Percentiles rank a stretch among this genome's conserved stretches.
Conservation (phyloP, 1,140 invertebrate species). For the Heliothis virescens region DNA sequence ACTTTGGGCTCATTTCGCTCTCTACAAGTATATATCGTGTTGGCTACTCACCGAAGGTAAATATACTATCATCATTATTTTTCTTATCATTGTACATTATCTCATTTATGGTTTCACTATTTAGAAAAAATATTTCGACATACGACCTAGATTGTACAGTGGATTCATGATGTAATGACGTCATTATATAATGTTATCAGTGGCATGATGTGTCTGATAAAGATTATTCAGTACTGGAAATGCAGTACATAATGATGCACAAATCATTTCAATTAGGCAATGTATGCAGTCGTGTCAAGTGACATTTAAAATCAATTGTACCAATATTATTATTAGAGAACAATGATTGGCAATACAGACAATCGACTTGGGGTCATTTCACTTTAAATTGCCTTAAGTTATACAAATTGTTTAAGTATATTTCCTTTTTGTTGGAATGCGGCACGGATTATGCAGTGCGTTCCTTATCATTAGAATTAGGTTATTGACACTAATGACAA, state of each 20-base stretch:
- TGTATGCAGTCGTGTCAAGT: background rate
- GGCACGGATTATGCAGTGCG: background rate
- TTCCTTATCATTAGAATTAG: background rate
- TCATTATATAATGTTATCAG: background rate
- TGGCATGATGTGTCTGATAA: background rate
- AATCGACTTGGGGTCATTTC: constrained; percentile 21
- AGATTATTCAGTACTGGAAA: background rate
- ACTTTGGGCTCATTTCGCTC: constrained; percentile 93
- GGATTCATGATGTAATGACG: background rate
- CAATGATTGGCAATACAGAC: background rate
- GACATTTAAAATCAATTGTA: constrained; percentile 6
- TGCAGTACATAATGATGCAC: background rate
- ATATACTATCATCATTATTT: constrained; percentile 4
- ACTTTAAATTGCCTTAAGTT: constrained; percentile 21
- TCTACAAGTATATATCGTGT: constrained; percentile 97
- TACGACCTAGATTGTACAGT: constrained; percentile 1
- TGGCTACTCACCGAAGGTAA: constrained; percentile 96
- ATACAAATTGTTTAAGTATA: background rate
- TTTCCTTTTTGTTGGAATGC: constrained; percentile 9
- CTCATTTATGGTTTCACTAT: background rate
- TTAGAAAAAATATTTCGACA: constrained; percentile 30
- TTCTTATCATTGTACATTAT: constrained; percentile 5
- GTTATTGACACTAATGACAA: background rate
- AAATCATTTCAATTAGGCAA: too few species aligned
- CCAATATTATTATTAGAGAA: background rate